Evolutionary conservation across 1,140 invertebrate genomes (phyloP), one percentile per base, ranked within the genome.

Genomic region (Brachionus sp.): DNA sequence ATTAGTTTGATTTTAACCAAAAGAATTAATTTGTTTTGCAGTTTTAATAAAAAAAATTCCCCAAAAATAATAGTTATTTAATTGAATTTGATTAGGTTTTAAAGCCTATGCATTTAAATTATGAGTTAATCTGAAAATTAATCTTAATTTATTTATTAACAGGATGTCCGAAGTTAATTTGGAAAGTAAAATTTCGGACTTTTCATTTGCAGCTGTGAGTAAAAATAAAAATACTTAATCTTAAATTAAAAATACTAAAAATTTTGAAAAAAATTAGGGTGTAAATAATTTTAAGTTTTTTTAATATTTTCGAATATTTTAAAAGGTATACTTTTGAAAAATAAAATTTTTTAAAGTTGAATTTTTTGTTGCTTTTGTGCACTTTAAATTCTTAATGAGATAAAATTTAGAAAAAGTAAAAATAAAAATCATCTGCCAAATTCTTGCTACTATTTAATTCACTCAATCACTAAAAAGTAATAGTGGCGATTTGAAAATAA

Each of bases 161-260:
- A 46, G 25, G 23, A 75, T 75, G 70, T 46, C 70, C 25, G 70
- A 75, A 46, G 44, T 39, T 25, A 44, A 12, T 75, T 35, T 75
- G 3, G 42, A 46, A 13, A n/a, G 19, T 10, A 13, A 75, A n/a
- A 37, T 66, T 57, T 57, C 77, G 37, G 50, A 80, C 16, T 80
- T 80, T 12, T 42, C 46, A 42, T 80, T 80, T 12, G 77, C 77
- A 16, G 33, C 35, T 25, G 77, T 80, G 62, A 62, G 77, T 78
- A 23, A 23, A 29, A 29, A 29, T 29, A 3, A 29, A 29, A 29
- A 29, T 29, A 29, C n/a, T n/a, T n/a, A n/a, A n/a, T n/a, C n/a
- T n/a, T n/a, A n/a, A n/a, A n/a, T n/a, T n/a, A n/a, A n/a, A 75
- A 37, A 70, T 70, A 33, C 10, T 33, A 5, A 19, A 19, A 5